These are phyloP conservation scores for Rhodinocichla rosea DNA, from an alignment of 2,113 vertebrate genomes.

Conservation along the genomic window DNA sequence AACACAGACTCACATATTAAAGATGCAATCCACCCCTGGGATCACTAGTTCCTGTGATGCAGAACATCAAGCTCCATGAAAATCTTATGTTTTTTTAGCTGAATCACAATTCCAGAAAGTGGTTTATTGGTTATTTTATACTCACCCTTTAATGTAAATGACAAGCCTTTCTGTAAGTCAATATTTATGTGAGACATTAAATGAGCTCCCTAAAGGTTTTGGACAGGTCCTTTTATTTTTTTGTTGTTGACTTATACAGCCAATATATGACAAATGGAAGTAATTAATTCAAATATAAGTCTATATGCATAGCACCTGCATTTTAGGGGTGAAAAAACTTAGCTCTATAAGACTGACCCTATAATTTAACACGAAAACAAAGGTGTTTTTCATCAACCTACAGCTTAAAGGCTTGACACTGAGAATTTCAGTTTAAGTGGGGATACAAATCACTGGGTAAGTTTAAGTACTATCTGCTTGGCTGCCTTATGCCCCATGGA, in stretches of 20 bases:
- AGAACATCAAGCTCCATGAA: not conserved
- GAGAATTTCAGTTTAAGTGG: not conserved
- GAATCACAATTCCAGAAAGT: not conserved
- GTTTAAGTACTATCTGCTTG: not conserved
- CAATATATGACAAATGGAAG: not conserved
- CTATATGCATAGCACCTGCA: not conserved
- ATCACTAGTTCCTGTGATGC: not conserved
- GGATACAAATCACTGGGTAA: not conserved
- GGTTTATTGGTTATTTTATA: not conserved
- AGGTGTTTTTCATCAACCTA: not conserved
- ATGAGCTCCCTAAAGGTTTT: not conserved
- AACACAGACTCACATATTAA: not conserved
- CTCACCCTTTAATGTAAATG: not conserved
- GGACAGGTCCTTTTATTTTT: not conserved
- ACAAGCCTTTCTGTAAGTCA: not conserved
- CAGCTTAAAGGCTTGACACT: not conserved
- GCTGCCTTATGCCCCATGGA: not conserved
- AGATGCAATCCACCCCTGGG: not conserved
- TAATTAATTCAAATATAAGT: not conserved
- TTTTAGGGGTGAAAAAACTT: not conserved
- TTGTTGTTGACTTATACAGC: not conserved
- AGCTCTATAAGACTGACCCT: not conserved
- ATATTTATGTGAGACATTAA: not conserved
- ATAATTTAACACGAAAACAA: not conserved
- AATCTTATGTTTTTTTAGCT: not conserved